These are phyloP conservation scores for Phoenicopterus ruber DNA, from an alignment of 2,113 vertebrate genomes.

Conservation along the genomic window DNA sequence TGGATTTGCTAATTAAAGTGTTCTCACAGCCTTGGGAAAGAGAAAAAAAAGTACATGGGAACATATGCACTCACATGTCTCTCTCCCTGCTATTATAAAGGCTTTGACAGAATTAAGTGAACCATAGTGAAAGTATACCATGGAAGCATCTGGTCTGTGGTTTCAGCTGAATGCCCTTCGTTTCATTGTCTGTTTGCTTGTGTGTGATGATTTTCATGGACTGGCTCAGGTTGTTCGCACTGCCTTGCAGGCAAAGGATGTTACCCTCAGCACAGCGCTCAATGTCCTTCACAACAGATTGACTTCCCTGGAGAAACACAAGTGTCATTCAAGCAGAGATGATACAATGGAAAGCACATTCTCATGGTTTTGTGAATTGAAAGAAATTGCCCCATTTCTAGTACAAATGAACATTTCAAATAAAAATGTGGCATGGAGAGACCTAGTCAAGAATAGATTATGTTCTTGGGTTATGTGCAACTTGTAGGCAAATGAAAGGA, in stretches of 20 bases:
- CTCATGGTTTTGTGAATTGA: neutral
- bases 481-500: neutral
- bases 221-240: conserved; percentile 11
- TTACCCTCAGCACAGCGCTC: neutral
- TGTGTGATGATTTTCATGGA: conserved; percentile 24
- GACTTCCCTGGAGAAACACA: neutral
- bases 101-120: conserved; percentile 64
- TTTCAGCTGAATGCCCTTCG: conserved; percentile 55
- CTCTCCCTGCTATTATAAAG: conserved; percentile 1
- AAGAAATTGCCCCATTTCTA: neutral
- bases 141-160: conserved; percentile 51
- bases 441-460: neutral
- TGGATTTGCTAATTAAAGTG: neutral
- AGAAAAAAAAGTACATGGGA: neutral
- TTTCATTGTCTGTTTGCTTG: conserved; percentile 23
- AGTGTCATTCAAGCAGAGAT: neutral
- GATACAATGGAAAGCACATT: neutral
- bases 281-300: conserved; percentile 23
- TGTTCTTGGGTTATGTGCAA: neutral
- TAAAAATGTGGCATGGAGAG: neutral
- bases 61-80: neutral
- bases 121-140: conserved; percentile 3
- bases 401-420: neutral
- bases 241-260: conserved; percentile 31
- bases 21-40: neutral